Percentiles rank a stretch among this genome's conserved stretches.
These are phyloP conservation scores for Chromobotia macracanthus DNA, from an alignment of 2,797 vertebrate species.

Conservation along the genomic window DNA sequence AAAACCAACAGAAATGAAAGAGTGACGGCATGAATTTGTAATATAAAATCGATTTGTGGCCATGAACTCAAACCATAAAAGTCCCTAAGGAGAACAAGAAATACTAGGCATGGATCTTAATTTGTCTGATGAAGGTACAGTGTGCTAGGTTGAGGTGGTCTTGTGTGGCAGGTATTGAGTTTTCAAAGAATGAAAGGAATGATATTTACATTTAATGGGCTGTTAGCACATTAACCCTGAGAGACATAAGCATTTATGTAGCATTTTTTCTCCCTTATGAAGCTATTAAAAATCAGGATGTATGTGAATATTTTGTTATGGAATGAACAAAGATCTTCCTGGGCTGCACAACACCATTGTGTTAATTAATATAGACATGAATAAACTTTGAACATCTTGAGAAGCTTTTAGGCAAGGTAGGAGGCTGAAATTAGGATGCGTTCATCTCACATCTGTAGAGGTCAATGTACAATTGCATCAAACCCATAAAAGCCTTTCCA, in stretches of 20 bases:
- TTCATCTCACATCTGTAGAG: background rate
- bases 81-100: slow-evolving; percentile 2
- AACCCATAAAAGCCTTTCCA: background rate
- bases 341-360: background rate
- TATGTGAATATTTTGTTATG: background rate
- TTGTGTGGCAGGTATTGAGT: background rate
- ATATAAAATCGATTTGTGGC: slow-evolving; percentile 20
- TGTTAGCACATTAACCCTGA: background rate
- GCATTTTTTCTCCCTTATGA: background rate
- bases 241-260: too few relatives aligned
- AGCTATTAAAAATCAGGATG: too few relatives aligned
- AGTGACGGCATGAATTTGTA: slow-evolving; percentile 14
- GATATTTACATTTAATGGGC: background rate
- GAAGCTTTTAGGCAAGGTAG: too few relatives aligned
- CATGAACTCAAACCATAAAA: background rate
- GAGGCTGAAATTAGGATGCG: too few relatives aligned
- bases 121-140: background rate
- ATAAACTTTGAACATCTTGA: too few relatives aligned
- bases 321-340: background rate
- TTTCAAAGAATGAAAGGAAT: background rate
- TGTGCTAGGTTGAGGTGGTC: background rate
- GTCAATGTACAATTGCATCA: background rate
- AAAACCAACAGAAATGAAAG: background rate
- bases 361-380: too few relatives aligned
- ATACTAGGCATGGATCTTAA: background rate